Conservation (phyloP, 2,888 invertebrate species). For the Paralinhomoeus sp. region DNA sequence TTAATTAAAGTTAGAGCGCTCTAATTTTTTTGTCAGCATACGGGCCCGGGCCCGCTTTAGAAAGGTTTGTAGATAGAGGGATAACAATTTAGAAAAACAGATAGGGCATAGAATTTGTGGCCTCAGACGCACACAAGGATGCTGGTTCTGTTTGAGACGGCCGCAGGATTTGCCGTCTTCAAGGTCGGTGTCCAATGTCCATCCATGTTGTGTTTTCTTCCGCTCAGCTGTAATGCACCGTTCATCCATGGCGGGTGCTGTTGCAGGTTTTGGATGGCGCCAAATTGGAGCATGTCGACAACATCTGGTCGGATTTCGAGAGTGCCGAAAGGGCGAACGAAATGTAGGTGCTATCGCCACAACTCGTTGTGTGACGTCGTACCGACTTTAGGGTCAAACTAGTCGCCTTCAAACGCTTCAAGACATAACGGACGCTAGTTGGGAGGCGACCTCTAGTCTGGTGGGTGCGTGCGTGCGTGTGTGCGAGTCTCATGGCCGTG, state of each 20-base stretch:
- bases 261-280: constrained; percentile 82
- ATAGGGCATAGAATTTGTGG: too few species aligned
- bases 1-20: too few species aligned
- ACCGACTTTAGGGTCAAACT: constrained; percentile 52
- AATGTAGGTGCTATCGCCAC: constrained; percentile 41
- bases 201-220: not conserved
- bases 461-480: constrained; percentile 45
- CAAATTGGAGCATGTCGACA: constrained; percentile 64
- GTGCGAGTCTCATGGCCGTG: too few species aligned
- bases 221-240: too few species aligned
- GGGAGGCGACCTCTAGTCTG: constrained; percentile 52
- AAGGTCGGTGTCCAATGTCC: too few species aligned
- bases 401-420: constrained; percentile 83
- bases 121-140: too few species aligned
- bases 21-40: too few species aligned
- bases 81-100: too few species aligned
- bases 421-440: constrained; percentile 87
- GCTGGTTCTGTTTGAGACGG: constrained; percentile 70
- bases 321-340: constrained; percentile 66
- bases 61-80: too few species aligned
- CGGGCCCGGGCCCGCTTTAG: too few species aligned
- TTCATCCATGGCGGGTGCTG: too few species aligned
- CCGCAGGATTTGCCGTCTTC: constrained; percentile 77
- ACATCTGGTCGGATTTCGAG: constrained; percentile 70
- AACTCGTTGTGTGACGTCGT: not conserved